Evolutionary conservation across 2,113 vertebrate species (phyloP).

Genomic region (Talpa occidentalis): DNA sequence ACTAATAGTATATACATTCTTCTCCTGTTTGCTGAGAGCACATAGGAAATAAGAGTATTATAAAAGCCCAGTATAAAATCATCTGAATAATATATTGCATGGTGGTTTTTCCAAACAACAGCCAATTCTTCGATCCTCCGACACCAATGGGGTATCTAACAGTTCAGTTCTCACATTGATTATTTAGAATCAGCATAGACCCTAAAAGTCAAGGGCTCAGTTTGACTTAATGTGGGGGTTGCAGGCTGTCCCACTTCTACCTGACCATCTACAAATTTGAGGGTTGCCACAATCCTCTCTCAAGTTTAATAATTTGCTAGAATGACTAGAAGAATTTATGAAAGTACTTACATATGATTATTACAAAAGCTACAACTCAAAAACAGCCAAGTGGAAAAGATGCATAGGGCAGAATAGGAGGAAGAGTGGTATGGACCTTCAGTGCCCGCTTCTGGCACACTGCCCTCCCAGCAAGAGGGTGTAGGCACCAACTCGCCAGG

Average conservation of each 20-base stretch:
- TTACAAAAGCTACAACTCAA: not conserved
- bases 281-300: not conserved
- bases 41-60: not conserved
- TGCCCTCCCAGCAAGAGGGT: fast-evolving
- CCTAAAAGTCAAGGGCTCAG: not conserved
- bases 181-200: not conserved
- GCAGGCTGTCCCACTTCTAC: not conserved
- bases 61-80: not conserved
- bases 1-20: not conserved
- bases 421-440: fast-evolving
- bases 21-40: not conserved
- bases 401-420: not conserved
- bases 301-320: not conserved
- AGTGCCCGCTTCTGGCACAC: not conserved
- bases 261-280: not conserved
- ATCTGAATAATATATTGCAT: not conserved
- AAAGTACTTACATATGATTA: not conserved
- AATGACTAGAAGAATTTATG: not conserved
- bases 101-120: not conserved
- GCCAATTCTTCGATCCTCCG: not conserved
- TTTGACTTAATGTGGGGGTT: not conserved
- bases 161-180: not conserved
- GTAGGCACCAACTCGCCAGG: not conserved
- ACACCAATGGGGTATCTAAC: not conserved
- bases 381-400: not conserved